Conservation (phyloP, 2,113 vertebrate species). For the Oncorhynchus tshawytscha region DNA sequence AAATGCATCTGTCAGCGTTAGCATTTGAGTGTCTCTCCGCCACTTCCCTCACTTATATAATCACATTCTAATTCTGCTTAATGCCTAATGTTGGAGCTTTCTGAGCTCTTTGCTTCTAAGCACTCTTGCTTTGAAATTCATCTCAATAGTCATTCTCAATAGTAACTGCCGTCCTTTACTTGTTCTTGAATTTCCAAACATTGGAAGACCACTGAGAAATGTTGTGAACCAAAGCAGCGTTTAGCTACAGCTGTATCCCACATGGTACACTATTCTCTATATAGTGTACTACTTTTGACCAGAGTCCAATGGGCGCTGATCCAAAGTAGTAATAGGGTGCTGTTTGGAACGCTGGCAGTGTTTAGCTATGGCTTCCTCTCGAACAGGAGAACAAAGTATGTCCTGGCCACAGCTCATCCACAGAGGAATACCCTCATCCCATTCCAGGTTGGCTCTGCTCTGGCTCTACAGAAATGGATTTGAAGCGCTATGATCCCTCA, state of each 20-base stretch:
- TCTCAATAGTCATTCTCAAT: background rate
- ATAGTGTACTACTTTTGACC: too few species aligned
- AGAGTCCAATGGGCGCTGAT: too few species aligned
- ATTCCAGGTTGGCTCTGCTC: background rate
- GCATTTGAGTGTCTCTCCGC: background rate
- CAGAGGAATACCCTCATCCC: background rate
- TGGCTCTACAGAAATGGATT: slow-evolving; percentile 3
- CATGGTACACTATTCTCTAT: too few species aligned
- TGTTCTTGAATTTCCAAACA: background rate
- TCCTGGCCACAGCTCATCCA: slow-evolving; percentile 2
- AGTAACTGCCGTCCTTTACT: background rate
- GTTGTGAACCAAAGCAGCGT: background rate
- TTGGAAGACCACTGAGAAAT: background rate
- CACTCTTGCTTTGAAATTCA: background rate
- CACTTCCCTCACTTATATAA: background rate
- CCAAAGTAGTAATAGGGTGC: too few species aligned
- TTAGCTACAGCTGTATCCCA: background rate
- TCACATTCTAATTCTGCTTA: background rate
- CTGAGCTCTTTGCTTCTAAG: background rate
- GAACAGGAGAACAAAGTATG: slow-evolving; percentile 7
- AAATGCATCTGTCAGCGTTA: background rate
- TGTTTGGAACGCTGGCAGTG: background rate
- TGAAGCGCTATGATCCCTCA: background rate
- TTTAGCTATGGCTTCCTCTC: background rate
- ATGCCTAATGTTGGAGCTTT: background rate